Base-by-base conservation (phyloP, 2,113 vertebrate genomes). In the Petromus typicus region DNA sequence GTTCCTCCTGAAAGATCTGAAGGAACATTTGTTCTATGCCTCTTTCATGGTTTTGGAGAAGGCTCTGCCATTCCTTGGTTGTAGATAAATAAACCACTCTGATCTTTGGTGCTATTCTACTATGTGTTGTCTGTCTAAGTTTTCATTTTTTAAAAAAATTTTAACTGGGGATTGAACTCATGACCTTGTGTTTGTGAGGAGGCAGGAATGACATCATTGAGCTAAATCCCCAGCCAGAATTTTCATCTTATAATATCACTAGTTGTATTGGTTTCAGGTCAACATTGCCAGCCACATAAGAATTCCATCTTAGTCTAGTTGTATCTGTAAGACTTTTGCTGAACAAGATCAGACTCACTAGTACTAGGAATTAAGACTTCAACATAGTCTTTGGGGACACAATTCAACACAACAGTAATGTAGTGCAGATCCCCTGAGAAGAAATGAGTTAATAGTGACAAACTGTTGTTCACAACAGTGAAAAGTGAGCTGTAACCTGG, bases 361-460 rank as follows among this genome's bases (percentile, higher is more conserved):
- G 11, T 67, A 48, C 43, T 37, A 32, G 59, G 18, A 4, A 3
- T 86, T 56, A 81, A 23, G 1, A 56, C 34, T 32, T 85, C 64
- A 86, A n/a, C 23, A 56, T 25, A 82, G 1, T 10, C 48, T 84
- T 20, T 7, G 66, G 48, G 56, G 51, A 92, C 30, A 81, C 3
- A 34, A 67, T 34, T 86, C 40, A 81, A 81, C 51, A 12, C 10
- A 94, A 73, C 2, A 80, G n/a, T 32, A 7, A 86, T 23, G 16
- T 40, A 37, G 3, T 34, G 76, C 43, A 57, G 30, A 83, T 48
- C 48, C 30, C n/a, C 59, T 63, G 7, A 63, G 48, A 86, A 85
- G n/a, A 6, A 51, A 8, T 73, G 3, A 45, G 54, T 20, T 48
- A 0, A 6, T 5, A 23, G 0, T 48, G 32, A 23, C 71, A n/a